These are phyloP conservation scores for Lamprologus callipterus DNA, from an alignment of 2,113 vertebrate species.

Conservation along the genomic window DNA sequence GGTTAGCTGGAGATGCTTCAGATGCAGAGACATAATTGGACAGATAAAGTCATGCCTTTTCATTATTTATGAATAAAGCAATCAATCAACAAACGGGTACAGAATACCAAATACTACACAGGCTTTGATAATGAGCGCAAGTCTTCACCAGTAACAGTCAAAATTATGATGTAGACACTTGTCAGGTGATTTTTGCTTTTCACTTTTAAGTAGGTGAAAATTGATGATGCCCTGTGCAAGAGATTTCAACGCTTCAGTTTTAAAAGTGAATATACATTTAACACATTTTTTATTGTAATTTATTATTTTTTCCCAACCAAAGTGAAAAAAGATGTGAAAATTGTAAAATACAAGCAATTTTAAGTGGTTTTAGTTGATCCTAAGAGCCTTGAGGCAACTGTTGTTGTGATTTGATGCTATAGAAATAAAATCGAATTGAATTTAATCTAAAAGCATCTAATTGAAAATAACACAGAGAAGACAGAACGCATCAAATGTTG, in stretches of 20 bases:
- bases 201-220: neutral
- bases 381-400: rapidly evolving
- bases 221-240: neutral
- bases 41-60: neutral
- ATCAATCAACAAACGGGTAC: neutral
- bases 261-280: neutral
- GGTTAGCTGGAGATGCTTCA: neutral
- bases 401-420: neutral
- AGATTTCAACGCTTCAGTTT: neutral
- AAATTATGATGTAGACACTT: neutral
- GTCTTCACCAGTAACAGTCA: neutral
- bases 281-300: neutral
- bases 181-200: neutral
- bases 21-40: neutral
- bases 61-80: neutral
- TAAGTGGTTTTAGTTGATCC: neutral
- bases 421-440: neutral
- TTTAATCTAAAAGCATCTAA: neutral
- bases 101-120: neutral
- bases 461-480: neutral
- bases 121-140: neutral
- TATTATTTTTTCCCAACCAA: neutral
- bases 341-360: neutral
- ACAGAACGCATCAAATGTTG: rapidly evolving
- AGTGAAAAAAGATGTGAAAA: neutral